A percentile compares a stretch with the other conserved stretches of the same genome.
These are phyloP conservation scores for Alligator mississippiensis DNA, from an alignment of 2,113 vertebrate genomes.

Conservation along the genomic window DNA sequence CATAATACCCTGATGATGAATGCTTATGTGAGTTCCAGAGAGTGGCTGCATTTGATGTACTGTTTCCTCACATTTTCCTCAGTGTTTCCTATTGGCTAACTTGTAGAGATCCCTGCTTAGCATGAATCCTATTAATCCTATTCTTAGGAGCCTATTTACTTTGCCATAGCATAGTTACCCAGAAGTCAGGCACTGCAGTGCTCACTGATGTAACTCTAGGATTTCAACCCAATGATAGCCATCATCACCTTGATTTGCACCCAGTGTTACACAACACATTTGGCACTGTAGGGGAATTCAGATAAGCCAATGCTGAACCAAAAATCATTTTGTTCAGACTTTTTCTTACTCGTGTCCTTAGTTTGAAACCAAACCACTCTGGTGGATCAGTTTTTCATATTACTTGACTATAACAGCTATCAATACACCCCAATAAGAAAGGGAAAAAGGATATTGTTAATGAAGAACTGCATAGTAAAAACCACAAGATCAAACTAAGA, in stretches of 20 bases:
- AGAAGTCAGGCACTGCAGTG: no score
- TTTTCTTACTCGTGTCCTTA: not conserved
- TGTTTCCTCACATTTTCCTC: no score
- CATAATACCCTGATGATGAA: not conserved
- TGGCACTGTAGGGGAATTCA: not conserved
- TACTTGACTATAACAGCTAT: not conserved
- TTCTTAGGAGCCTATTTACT: no score
- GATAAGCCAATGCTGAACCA: not conserved
- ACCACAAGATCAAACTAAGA: accelerated
- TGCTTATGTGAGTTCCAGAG: not conserved
- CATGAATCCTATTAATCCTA: no score
- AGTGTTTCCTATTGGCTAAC: no score
- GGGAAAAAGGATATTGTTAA: not conserved
- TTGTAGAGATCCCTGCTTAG: no score
- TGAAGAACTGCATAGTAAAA: not conserved
- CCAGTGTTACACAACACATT: no score
- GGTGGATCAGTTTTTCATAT: not conserved
- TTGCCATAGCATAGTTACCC: no score
- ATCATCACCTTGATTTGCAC: no score
- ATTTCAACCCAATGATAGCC: no score
- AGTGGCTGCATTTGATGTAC: no score
- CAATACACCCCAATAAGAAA: slow-evolving; percentile 54
- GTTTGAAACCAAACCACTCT: not conserved
- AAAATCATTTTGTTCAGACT: not conserved
- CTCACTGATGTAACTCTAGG: no score